A percentile compares a stretch with the other conserved stretches of the same genome.
Conservation (phyloP, 2,888 invertebrate species). For the Dicyrtoma fusca region DNA sequence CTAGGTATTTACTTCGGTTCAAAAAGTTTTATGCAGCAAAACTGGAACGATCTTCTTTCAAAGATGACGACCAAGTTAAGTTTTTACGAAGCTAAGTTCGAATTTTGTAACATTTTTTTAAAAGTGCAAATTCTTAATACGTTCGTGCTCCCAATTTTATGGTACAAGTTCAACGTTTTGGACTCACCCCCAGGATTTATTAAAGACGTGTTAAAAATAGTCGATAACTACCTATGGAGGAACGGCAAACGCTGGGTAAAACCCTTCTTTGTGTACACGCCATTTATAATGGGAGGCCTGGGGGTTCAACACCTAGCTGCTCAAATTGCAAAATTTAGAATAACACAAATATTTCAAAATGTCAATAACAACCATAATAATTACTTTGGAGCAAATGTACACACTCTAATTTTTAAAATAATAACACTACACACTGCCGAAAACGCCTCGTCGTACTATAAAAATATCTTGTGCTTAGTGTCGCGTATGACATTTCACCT, state of each 20-base stretch:
- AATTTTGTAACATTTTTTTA: neutral
- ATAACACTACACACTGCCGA: no score
- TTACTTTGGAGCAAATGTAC: no score
- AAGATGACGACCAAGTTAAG: neutral
- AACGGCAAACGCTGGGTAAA: neutral
- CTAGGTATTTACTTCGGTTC: slow-evolving; percentile 19
- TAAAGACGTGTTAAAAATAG: neutral
- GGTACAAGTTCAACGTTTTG: neutral
- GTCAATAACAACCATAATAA: no score
- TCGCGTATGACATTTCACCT: no score
- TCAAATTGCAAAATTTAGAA: no score
- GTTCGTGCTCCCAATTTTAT: neutral
- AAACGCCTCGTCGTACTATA: no score
- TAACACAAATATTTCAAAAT: no score
- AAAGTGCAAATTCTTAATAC: slow-evolving; percentile 7
- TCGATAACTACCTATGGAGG: neutral
- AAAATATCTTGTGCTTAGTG: no score
- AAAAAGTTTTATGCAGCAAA: neutral
- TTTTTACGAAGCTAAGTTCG: neutral
- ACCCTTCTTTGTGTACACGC: neutral
- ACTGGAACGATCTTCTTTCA: neutral
- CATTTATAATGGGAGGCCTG: neutral
- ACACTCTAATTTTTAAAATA: no score
- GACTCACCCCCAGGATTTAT: neutral
- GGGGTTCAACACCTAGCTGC: no score